A percentile compares a stretch with the other conserved stretches of the same genome.
Evolutionary conservation across 2,797 vertebrate genomes (phyloP).

Genomic region (Megaceryle alcyon): DNA sequence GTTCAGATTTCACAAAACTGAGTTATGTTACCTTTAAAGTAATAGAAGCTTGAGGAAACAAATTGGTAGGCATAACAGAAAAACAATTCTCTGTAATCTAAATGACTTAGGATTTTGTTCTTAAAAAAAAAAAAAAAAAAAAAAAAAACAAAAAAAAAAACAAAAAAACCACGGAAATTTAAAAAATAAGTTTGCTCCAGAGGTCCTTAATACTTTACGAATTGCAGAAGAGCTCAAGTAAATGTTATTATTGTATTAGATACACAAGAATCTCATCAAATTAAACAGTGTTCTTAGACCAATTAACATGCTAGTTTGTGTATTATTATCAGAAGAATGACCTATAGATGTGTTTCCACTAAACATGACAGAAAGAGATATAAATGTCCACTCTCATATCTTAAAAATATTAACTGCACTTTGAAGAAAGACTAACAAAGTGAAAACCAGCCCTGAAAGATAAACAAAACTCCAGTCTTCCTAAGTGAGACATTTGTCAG

Average conservation of each 20-base stretch:
- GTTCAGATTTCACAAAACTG: neutral
- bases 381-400: neutral
- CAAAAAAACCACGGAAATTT: neutral
- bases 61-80: neutral
- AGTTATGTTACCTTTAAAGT: neutral
- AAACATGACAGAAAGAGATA: neutral
- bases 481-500: constrained; percentile 62
- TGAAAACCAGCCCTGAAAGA: neutral
- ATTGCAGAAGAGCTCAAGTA: neutral
- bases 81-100: neutral
- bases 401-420: constrained; percentile 1
- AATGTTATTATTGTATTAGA: neutral
- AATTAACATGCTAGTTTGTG: neutral
- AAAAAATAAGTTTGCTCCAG: neutral
- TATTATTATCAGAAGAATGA: neutral
- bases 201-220: neutral
- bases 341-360: neutral
- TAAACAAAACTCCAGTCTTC: neutral
- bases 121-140: too few species aligned
- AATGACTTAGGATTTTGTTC: neutral
- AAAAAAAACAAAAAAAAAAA: too few species aligned
- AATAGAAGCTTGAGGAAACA: neutral
- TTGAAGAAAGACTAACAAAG: neutral
- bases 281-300: neutral
- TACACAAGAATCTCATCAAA: neutral